phyloP scores from a whole-genome alignment of 2,888 invertebrate species.

The Drosophila subquinaria region DNA sequence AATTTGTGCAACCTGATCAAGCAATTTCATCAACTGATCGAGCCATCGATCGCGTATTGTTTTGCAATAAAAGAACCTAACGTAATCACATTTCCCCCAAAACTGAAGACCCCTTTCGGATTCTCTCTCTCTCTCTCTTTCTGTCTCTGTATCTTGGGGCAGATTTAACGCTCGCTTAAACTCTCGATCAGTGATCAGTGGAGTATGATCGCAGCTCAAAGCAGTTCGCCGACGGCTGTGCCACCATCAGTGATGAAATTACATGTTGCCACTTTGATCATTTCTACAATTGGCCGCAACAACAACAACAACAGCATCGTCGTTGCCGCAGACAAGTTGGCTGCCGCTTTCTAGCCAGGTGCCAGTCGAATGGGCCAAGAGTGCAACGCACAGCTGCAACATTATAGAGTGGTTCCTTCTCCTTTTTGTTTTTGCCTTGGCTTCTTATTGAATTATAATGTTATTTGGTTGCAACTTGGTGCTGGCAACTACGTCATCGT shows the following conservation, averaged over 20 bases:
- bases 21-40: slow-evolving; percentile 79
- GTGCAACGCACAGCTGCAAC: slow-evolving; percentile 44
- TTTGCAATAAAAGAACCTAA: slow-evolving; percentile 55
- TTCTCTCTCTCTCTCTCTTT: slow-evolving; percentile 6
- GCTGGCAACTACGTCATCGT: slow-evolving; percentile 64
- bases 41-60: slow-evolving; percentile 39
- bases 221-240: slow-evolving; percentile 66
- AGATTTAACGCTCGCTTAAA: slow-evolving; percentile 79
- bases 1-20: slow-evolving; percentile 85
- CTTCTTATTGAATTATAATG: slow-evolving; percentile 79
- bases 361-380: slow-evolving; percentile 30
- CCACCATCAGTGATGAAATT: slow-evolving; percentile 68
- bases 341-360: slow-evolving; percentile 63
- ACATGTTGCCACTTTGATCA: slow-evolving; percentile 76
- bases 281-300: slow-evolving; percentile 77
- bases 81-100: slow-evolving; percentile 61
- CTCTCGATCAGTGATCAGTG: slow-evolving; percentile 41
- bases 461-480: slow-evolving; percentile 54
- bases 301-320: slow-evolving; percentile 46
- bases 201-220: slow-evolving; percentile 58
- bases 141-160: slow-evolving; percentile 33
- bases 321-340: slow-evolving; percentile 68
- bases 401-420: slow-evolving; percentile 47
- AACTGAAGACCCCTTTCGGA: slow-evolving; percentile 6
- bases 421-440: slow-evolving; percentile 15